Percentiles rank a stretch among this genome's conserved stretches.
These are phyloP conservation scores for Drosophila antonietae DNA, from an alignment of 2,888 invertebrate genomes.

Conservation along the genomic window DNA sequence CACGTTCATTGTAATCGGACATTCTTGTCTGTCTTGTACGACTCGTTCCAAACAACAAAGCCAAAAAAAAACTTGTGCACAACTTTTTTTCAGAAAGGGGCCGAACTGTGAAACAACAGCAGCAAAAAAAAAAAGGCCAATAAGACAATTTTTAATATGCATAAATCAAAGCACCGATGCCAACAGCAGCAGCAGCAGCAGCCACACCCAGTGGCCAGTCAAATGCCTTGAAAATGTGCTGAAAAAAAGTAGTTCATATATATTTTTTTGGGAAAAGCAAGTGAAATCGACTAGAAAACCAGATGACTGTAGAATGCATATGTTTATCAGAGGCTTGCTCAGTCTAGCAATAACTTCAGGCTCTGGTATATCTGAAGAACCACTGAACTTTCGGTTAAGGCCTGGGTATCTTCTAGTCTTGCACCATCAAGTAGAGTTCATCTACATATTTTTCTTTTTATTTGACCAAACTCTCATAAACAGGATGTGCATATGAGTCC, in stretches of 20 bases:
- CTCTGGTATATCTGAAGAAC: too few relatives aligned
- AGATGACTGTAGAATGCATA: neutral
- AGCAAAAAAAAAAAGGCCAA: slow-evolving; percentile 20
- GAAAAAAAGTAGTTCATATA: neutral
- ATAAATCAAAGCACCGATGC: slow-evolving; percentile 62
- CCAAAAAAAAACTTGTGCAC: slow-evolving; percentile 39
- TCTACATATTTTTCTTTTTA: neutral
- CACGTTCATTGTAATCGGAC: slow-evolving; percentile 65
- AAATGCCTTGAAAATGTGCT: neutral
- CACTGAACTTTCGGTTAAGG: too few relatives aligned
- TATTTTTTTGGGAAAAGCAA: neutral
- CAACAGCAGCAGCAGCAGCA: slow-evolving; percentile 8
- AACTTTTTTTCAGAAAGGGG: slow-evolving; percentile 53
- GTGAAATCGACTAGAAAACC: neutral
- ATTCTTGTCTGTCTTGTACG: slow-evolving; percentile 32
- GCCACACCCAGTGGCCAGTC: slow-evolving; percentile 7
- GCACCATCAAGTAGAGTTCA: neutral
- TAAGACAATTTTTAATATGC: slow-evolving; percentile 72
- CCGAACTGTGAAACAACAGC: neutral
- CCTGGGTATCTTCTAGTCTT: neutral
- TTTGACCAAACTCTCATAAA: neutral
- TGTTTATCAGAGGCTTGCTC: neutral
- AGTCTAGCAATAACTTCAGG: neutral
- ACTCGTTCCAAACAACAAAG: slow-evolving; percentile 28
- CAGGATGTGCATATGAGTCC: neutral